Evolutionary conservation across 2,888 invertebrate genomes (phyloP), one percentile per base, ranked within the genome.

Genomic region (Capitulum mitella): DNA sequence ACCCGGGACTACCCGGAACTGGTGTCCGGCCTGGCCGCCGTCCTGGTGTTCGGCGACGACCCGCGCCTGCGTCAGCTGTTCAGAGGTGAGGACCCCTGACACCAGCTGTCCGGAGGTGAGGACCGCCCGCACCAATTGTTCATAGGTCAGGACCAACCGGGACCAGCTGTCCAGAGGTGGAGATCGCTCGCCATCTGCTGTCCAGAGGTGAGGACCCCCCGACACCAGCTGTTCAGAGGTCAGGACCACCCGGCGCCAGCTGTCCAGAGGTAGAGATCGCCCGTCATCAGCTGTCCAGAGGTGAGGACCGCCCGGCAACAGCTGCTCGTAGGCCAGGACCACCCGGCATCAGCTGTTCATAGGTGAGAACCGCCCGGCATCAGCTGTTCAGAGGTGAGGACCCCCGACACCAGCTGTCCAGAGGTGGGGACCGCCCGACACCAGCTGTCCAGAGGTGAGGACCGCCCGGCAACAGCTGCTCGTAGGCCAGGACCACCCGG

Each of bases 51-150:
- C 3, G 16, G 2, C 34, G 34, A 10, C 19, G 34, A 40, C 78
- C 78, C 34, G 78, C 78, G n/a, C 19, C 76, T 74, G 79, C 61
- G n/a, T 77, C 76, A 16, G 79, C 34, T 61, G 51, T 80, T 61
- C 77, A 78, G 32, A 29, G 32, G 75, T 19, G 77, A n/a, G 22
- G 14, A n/a, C n/a, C n/a, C 43, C 43, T 43, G 6, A 12, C 12
- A 5, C 12, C 43, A 8, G 43, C 43, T 12, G 43, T 43, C 6
- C 43, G n/a, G 22, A 26, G 54, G 54, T 6, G 54, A 54, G 26
- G 22, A 54, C 3, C 54, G 22, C 26, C 54, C n/a, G 54, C 54
- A 54, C 22, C 54, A 54, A n/a, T n/a, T 54, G n/a, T 54, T 54
- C 54, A 51, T 14, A n/a, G 54, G 54, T 54, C 26, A n/a, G 54